Percentiles rank a stretch among this genome's conserved stretches.
These are phyloP conservation scores for Latrodectus hesperus DNA, from an alignment of 2,888 invertebrate species.

Conservation along the genomic window DNA sequence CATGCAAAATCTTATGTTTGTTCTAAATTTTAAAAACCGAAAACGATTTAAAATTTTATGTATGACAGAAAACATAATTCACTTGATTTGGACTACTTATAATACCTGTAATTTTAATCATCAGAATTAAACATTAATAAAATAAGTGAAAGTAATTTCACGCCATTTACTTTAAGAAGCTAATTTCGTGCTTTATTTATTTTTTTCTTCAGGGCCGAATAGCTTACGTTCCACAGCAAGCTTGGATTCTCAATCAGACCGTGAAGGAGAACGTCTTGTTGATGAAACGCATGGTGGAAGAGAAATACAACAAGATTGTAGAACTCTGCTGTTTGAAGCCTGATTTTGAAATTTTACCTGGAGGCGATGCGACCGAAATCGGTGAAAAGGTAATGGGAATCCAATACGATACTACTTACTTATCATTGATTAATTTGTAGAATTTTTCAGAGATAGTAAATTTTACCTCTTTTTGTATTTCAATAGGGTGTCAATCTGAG, in stretches of 20 bases:
- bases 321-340: constrained; percentile 76
- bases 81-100: no score
- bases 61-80: no score
- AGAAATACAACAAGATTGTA: constrained; percentile 73
- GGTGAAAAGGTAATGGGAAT: constrained; percentile 77
- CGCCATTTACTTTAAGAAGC: not conserved
- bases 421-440: no score
- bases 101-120: no score
- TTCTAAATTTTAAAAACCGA: no score
- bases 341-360: constrained; percentile 78
- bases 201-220: constrained; percentile 76
- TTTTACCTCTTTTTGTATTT: not conserved
- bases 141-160: no score
- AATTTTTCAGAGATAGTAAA: no score
- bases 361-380: constrained; percentile 78
- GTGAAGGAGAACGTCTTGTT: constrained; percentile 94
- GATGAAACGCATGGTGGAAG: constrained; percentile 82
- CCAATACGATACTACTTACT: no score
- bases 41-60: no score
- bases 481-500: constrained; percentile 86
- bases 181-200: not conserved
- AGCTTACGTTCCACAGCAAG: constrained; percentile 95
- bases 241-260: constrained; percentile 98
- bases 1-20: no score
- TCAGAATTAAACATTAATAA: no score